Conservation (phyloP, 2,888 invertebrate genomes). For the Neria commutata region DNA sequence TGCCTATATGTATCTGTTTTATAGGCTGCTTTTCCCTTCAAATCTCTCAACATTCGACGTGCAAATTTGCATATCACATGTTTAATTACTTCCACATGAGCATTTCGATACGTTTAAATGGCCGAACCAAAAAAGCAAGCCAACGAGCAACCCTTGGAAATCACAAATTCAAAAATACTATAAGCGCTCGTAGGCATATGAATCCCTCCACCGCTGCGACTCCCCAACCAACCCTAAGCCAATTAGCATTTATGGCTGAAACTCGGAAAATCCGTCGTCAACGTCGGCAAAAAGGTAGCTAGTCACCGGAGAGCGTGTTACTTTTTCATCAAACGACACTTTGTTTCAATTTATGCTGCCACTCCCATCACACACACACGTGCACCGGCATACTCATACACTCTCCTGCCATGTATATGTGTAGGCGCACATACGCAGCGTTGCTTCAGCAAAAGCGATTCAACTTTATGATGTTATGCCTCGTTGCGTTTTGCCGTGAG, state of each 20-base stretch:
- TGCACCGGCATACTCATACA: not conserved
- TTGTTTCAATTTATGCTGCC: conserved; percentile 14
- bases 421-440: not conserved
- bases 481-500: conserved; percentile 32
- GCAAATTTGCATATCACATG: conserved; percentile 1
- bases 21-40: not conserved
- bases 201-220: too few relatives aligned
- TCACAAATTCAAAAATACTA: not conserved
- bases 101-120: conserved; percentile 9
- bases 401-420: not conserved
- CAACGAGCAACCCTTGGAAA: too few relatives aligned
- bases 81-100: conserved; percentile 19
- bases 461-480: conserved; percentile 28
- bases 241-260: conserved; percentile 7
- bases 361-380: not conserved
- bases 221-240: not conserved
- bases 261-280: not conserved
- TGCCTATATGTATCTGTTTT: not conserved
- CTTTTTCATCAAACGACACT: conserved; percentile 18
- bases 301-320: not conserved
- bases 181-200: not conserved
- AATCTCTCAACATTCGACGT: conserved; percentile 2
- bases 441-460: conserved; percentile 10
- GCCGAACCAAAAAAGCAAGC: too few relatives aligned
- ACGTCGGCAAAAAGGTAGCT: too few relatives aligned